Percentiles rank a stretch among this genome's conserved stretches.
phyloP scores from a whole-genome alignment of 2,888 invertebrate species.

The Dicranocentrus wangi region DNA sequence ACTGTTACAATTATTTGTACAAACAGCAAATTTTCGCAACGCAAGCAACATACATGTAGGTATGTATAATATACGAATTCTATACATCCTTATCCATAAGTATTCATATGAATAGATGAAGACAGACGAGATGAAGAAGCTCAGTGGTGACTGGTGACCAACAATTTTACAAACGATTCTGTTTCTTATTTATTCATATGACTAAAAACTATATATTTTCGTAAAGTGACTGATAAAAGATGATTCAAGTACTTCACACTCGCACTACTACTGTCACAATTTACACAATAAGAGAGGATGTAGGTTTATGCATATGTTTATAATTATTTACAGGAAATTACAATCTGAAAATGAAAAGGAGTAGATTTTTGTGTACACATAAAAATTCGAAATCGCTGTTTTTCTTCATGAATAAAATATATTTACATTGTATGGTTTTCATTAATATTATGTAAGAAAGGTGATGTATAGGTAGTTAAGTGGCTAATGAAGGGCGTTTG shows the following conservation, averaged over 20 bases:
- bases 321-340: too few relatives aligned
- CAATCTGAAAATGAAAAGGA: too few relatives aligned
- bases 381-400: conserved; percentile 5
- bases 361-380: not conserved
- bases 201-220: not conserved
- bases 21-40: too few relatives aligned
- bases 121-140: conserved; percentile 36
- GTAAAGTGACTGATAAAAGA: not conserved
- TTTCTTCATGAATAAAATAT: conserved; percentile 5
- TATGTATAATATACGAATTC: too few relatives aligned
- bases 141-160: conserved; percentile 28
- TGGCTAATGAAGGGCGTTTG: conserved; percentile 6
- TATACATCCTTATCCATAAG: not conserved
- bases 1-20: too few relatives aligned
- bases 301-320: too few relatives aligned
- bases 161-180: not conserved
- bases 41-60: too few relatives aligned
- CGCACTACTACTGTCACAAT: not conserved
- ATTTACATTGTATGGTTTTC: not conserved
- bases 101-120: not conserved
- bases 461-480: not conserved
- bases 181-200: not conserved
- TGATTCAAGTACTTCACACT: not conserved
- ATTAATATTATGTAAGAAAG: not conserved
- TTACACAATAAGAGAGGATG: not conserved